These are phyloP conservation scores for Calyptomena viridis DNA, from an alignment of 2,113 vertebrate genomes.

Conservation along the genomic window DNA sequence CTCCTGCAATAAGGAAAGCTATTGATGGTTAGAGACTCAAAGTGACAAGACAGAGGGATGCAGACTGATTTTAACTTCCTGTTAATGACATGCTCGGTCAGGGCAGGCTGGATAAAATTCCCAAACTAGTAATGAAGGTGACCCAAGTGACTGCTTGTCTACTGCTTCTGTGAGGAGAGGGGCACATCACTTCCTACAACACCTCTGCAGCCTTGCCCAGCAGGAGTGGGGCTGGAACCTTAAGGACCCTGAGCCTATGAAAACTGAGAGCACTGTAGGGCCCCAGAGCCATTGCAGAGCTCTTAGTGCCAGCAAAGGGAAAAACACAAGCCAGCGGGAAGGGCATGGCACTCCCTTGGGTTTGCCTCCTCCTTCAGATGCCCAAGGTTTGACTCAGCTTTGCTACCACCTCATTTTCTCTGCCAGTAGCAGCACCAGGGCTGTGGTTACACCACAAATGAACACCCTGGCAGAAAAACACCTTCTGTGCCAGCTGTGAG, in stretches of 20 bases:
- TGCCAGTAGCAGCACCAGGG: background rate
- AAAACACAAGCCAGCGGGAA: background rate
- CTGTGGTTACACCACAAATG: background rate
- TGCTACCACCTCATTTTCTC: background rate
- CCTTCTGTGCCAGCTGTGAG: background rate
- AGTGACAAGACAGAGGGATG: background rate
- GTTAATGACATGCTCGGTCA: background rate
- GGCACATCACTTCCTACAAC: background rate
- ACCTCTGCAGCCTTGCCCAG: background rate
- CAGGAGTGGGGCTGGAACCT: background rate
- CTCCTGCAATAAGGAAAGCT: background rate
- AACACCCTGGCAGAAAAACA: background rate
- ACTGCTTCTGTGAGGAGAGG: background rate
- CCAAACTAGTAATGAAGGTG: background rate
- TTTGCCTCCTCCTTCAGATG: background rate
- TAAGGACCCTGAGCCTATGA: background rate
- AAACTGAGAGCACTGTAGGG: background rate
- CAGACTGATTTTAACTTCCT: background rate
- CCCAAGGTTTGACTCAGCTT: background rate
- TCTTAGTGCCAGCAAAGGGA: background rate
- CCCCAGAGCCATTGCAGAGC: background rate
- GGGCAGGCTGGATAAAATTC: background rate
- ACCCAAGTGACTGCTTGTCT: background rate
- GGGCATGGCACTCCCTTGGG: background rate
- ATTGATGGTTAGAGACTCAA: background rate